Base-by-base conservation (phyloP, 2,113 vertebrate genomes). In the Pionites leucogaster region DNA sequence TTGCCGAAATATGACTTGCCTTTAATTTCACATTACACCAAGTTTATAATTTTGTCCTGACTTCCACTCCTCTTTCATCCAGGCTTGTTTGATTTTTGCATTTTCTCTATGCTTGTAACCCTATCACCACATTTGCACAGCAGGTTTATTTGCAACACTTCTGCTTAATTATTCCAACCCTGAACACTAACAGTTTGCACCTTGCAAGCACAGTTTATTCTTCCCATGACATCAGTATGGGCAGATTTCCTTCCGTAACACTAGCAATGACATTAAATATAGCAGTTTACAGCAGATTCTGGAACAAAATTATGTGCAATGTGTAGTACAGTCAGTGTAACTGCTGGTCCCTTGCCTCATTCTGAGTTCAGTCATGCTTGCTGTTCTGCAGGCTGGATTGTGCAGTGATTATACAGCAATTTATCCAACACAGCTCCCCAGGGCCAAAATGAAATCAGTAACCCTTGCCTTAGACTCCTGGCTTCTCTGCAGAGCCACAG, bases 391-490 rank as follows among this genome's bases (percentile, higher is more conserved):
- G 71, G 17, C 55, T 90, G 88, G 71, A 50, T 50, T 70, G 75
- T 53, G 68, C 87, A 62, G 55, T 77, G 77, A 90, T 96, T 93
- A 89, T 90, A 77, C 41, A 92, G 90, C 92, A 92, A 27, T 86
- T 94, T 90, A 78, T 92, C 88, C 86, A 94, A 33, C 72, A 77
- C 62, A 80, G 81, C 70, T 93, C 49, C 68, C 79, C n/a, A 81
- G 88, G 79, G 90, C 83, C 90, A 82, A 83, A 96, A 88, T 22
- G 77, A 89, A 96, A 93, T 68, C 85, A 75, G 72, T 82, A 95
- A 95, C 90, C 90, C 70, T 94, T 91, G 90, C 82, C 71, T 95
- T 70, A 93, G 68, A 88, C 50, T 92, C 76, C 64, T 86, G 82
- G 75, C 76, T 94, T 93, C 88, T 63, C 76, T 94, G 86, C 83